phyloP scores from a whole-genome alignment of 2,113 vertebrate genomes.

The Stigmatopora argus region DNA sequence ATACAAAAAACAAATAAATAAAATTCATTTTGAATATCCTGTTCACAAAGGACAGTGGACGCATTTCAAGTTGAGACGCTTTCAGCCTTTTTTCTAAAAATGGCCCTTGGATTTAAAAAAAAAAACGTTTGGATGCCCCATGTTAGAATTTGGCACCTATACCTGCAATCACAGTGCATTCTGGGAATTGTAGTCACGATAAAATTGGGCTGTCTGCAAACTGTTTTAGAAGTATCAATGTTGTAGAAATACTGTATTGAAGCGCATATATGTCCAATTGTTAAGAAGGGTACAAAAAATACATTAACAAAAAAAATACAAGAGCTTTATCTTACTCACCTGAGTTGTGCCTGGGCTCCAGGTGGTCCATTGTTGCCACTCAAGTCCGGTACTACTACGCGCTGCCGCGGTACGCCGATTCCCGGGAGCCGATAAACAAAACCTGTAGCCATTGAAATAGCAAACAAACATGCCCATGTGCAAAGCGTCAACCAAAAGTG shows the following conservation, averaged over 20 bases:
- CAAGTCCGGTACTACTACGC: slow-evolving; percentile 57
- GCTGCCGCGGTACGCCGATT: slow-evolving; percentile 59
- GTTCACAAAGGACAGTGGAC: too few species aligned
- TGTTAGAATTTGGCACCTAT: not conserved
- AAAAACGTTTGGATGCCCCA: too few species aligned
- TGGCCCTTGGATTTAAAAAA: too few species aligned
- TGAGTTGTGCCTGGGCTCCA: slow-evolving; percentile 51
- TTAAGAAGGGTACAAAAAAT: not conserved
- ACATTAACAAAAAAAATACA: not conserved
- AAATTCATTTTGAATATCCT: too few species aligned
- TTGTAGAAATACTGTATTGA: too few species aligned
- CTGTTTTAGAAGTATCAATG: not conserved
- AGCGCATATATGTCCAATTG: not conserved
- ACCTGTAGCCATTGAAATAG: slow-evolving; percentile 54
- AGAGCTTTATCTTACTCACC: slow-evolving; percentile 40
- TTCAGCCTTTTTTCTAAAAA: too few species aligned
- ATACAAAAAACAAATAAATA: too few species aligned
- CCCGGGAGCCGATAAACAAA: slow-evolving; percentile 67
- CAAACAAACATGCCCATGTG: slow-evolving; percentile 50
- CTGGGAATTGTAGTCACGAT: not conserved
- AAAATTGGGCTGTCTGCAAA: not conserved
- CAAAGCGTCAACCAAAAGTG: slow-evolving; percentile 45
- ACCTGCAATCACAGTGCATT: not conserved
- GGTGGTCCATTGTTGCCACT: slow-evolving; percentile 53
- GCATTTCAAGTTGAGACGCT: too few species aligned